Percentiles rank a stretch among this genome's conserved stretches.
These are phyloP conservation scores for Cynopterus brachyotis DNA, from an alignment of 2,113 vertebrate species.

Conservation along the genomic window DNA sequence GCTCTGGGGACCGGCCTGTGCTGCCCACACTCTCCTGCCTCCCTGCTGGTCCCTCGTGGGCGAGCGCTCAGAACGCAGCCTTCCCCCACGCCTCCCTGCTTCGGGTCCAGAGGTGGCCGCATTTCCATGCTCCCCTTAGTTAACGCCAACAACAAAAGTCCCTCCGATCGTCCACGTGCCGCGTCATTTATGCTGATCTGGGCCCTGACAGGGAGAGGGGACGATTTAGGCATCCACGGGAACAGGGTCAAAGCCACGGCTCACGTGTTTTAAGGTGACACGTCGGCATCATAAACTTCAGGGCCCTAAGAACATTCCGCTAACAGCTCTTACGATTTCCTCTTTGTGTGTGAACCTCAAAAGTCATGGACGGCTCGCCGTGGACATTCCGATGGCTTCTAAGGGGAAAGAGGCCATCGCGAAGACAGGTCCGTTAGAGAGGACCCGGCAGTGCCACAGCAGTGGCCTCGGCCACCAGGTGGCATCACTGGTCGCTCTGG, in stretches of 20 bases:
- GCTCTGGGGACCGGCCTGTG: background rate
- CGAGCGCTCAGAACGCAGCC: background rate
- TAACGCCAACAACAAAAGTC: background rate
- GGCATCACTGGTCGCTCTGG: conserved; percentile 16
- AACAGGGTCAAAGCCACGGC: background rate
- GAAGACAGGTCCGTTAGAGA: background rate
- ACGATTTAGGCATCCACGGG: fast-evolving
- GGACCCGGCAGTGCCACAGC: background rate
- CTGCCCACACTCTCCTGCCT: fast-evolving
- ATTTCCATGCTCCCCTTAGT: background rate
- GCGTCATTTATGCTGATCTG: too few relatives aligned
- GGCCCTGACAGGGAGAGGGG: background rate
- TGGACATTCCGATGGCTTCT: background rate
- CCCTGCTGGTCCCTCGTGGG: background rate
- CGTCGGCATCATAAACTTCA: background rate
- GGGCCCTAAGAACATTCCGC: background rate
- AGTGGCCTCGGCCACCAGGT: conserved; percentile 51
- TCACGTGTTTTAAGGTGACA: background rate
- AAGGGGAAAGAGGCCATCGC: background rate
- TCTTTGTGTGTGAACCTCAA: background rate
- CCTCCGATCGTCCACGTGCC: fast-evolving
- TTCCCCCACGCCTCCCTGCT: background rate
- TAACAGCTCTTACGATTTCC: background rate
- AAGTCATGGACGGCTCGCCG: background rate
- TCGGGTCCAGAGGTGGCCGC: background rate